Evolutionary conservation across 1,140 invertebrate species (phyloP).

Genomic region (Adelges cooleyi): DNA sequence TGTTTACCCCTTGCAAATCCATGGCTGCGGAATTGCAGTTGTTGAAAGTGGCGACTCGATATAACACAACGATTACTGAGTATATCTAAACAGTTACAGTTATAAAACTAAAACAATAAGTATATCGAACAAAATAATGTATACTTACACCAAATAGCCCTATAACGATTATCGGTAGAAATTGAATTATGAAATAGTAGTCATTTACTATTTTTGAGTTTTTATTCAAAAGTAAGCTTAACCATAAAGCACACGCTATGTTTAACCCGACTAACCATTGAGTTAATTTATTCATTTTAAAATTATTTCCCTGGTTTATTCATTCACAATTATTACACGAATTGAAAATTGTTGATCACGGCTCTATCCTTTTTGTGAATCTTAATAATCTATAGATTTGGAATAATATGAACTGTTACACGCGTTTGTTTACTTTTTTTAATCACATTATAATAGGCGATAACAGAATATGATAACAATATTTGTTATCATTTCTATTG

Average conservation of each 20-base stretch:
- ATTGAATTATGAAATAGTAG: constrained; percentile 2
- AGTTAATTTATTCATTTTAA: constrained; percentile 16
- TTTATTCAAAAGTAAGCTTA: background rate
- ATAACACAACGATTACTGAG: background rate
- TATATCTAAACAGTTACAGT: background rate
- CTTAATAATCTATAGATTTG: too few relatives aligned
- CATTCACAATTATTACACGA: too few relatives aligned
- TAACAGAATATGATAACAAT: too few relatives aligned
- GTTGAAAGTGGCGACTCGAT: constrained; percentile 14
- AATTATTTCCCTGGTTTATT: too few relatives aligned
- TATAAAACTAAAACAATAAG: background rate
- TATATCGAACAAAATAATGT: background rate
- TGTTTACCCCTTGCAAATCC: constrained; percentile 9
- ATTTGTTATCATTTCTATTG: too few relatives aligned
- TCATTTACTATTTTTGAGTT: background rate
- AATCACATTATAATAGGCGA: too few relatives aligned
- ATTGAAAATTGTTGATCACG: too few relatives aligned
- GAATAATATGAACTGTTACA: too few relatives aligned
- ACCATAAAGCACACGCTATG: constrained; percentile 2
- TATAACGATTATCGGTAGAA: constrained; percentile 3
- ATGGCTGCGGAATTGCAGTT: constrained; percentile 6
- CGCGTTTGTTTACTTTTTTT: too few relatives aligned
- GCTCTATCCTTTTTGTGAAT: too few relatives aligned
- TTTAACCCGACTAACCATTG: constrained; percentile 1
- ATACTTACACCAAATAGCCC: background rate